Evolutionary conservation across 1,140 invertebrate species (phyloP).

Genomic region (roundworm (Caenorhabditis elegans)): DNA sequence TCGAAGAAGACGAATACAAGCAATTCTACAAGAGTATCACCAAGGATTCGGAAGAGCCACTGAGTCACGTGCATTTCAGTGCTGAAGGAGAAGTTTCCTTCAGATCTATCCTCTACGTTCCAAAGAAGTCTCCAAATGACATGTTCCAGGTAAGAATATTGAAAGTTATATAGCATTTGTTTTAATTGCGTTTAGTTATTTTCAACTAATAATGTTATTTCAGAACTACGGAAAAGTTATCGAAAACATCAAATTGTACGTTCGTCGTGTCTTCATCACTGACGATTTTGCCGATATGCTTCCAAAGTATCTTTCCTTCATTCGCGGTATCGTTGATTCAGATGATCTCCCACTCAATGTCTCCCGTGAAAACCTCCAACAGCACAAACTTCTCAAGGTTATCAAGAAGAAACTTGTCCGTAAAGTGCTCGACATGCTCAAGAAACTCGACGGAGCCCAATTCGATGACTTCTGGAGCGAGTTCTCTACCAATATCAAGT

Average conservation of each 20-base stretch:
- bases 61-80: conserved; percentile 84
- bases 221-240: conserved; percentile 78
- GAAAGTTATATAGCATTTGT: neutral
- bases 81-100: conserved; percentile 98
- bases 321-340: conserved; percentile 95
- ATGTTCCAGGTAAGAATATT: conserved; percentile 76
- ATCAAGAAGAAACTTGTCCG: conserved; percentile 98
- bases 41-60: conserved; percentile 83
- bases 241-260: conserved; percentile 75
- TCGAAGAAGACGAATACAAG: conserved; percentile 83
- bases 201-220: neutral
- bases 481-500: conserved; percentile 95
- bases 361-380: conserved; percentile 89
- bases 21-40: conserved; percentile 92
- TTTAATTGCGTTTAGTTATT: neutral
- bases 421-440: conserved; percentile 92
- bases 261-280: conserved; percentile 95
- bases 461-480: conserved; percentile 97
- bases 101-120: conserved; percentile 90
- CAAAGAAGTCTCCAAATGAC: conserved; percentile 83
- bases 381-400: conserved; percentile 96
- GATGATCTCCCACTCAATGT: conserved; percentile 98
- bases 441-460: conserved; percentile 88
- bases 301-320: conserved; percentile 93
- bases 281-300: conserved; percentile 99